Base-by-base conservation (phyloP, 2,797 vertebrate genomes). In the Triplophysa bombifrons region DNA sequence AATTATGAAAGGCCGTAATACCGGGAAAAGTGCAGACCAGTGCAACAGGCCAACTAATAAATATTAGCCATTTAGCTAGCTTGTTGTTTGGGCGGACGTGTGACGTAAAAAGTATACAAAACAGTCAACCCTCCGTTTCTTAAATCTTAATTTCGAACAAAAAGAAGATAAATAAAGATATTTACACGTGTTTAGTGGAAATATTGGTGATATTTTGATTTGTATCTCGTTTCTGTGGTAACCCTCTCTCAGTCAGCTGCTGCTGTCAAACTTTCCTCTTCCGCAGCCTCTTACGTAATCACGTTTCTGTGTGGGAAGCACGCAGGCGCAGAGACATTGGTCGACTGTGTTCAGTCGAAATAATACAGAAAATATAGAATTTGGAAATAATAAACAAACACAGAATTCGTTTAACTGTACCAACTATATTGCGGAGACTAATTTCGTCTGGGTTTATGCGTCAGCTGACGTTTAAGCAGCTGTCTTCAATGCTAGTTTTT, bases 201-300 rank as follows among this genome's bases (percentile, higher is more conserved):
- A 38, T n/a, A 51, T 20, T 46, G 27, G 4, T 17, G 67, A 7
- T 71, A 25, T 63, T 78, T 78, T 53, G 46, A 22, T 55, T 14
- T 17, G 11, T 64, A 55, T 8, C 51, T 46, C 16, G 56, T 63
- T 69, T 77, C 67, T 79, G 77, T 65, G 58, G 48, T 55, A 60
- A 53, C n/a, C 17, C 14, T 46, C 27, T 34, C n/a, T 60, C 53
- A 22, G 10, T 12, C 75, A 50, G 53, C 41, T 20, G 56, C 7
- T 51, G 60, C 9, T 66, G 76, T 78, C 56, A 63, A 51, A 63
- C 56, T 67, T 22, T 74, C 67, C 80, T 69, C 60, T 81, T 80
- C 63, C 63, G 20, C 56, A 72, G 38, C 63, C n/a, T 9, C 61
- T 86, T 84, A 84, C 64, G 55, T 81, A 86, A 88, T 83, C 75